Conservation (phyloP, 1,140 invertebrate genomes). For the Sycobia sp. region DNA sequence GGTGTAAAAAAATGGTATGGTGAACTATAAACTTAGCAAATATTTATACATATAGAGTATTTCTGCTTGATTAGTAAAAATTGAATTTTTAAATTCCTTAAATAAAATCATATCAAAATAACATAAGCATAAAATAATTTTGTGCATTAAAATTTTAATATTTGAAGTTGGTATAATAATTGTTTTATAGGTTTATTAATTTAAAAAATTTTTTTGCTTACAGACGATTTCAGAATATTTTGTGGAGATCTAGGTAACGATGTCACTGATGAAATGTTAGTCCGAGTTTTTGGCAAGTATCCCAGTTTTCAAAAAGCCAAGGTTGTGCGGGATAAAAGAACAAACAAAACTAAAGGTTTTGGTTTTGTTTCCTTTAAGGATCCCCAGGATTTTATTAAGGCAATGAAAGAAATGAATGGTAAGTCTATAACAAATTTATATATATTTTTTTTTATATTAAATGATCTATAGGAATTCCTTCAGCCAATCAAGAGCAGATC, state of each 20-base stretch:
- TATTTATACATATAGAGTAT: no score
- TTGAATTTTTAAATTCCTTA: no score
- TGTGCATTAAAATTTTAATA: no score
- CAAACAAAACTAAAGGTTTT: constrained; percentile 98
- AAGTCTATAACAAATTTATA: constrained; percentile 47
- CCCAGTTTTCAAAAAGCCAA: constrained; percentile 93
- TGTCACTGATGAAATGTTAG: constrained; percentile 95
- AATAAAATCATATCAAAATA: no score
- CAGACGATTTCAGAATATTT: constrained; percentile 97
- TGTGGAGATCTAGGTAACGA: constrained; percentile 99
- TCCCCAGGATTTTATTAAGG: constrained; percentile 95
- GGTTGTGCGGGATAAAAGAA: constrained; percentile 94
- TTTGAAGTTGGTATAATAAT: no score
- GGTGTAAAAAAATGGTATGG: no score
- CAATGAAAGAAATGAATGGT: constrained; percentile 98
- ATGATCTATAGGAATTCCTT: no score
- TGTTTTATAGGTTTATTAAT: no score
- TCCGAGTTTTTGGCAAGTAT: constrained; percentile 93
- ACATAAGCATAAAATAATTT: no score
- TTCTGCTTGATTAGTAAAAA: no score
- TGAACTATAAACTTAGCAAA: no score
- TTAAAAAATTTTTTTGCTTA: constrained; percentile 35
- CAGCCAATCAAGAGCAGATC: no score
- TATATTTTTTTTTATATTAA: constrained; percentile 27
- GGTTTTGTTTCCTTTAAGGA: constrained; percentile 99